Evolutionary conservation across 1,140 invertebrate genomes (phyloP).

Genomic region (Bombus waltoni): DNA sequence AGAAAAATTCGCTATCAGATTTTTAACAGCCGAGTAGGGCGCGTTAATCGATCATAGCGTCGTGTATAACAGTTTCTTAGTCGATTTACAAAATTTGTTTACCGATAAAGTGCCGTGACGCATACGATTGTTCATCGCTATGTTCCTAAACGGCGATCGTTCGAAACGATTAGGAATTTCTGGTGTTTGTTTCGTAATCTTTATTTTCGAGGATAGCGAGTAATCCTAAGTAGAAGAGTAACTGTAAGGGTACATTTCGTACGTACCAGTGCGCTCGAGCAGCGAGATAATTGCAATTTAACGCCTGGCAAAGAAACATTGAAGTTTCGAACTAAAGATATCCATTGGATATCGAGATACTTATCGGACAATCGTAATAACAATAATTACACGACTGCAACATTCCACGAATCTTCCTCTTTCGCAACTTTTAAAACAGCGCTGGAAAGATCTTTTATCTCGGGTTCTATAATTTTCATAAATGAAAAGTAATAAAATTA

Average conservation of each 20-base stretch:
- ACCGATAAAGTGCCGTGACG: background rate
- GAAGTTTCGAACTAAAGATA: background rate
- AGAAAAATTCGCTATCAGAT: conserved; percentile 58
- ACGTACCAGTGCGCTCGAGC: background rate
- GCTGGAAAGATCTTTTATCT: background rate
- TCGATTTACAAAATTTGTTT: conserved; percentile 49
- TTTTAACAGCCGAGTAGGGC: conserved; percentile 25
- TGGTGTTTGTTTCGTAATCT: background rate
- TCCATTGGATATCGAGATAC: background rate
- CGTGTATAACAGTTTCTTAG: conserved; percentile 61
- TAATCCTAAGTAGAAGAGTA: no score
- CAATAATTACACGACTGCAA: background rate
- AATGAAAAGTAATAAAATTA: background rate
- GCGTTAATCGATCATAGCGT: conserved; percentile 56
- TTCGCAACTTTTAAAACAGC: no score
- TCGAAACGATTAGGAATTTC: background rate
- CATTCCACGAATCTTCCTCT: background rate
- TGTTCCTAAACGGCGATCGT: background rate
- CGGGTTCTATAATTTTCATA: background rate
- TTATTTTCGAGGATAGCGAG: no score
- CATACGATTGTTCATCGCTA: background rate
- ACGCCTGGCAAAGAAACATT: background rate
- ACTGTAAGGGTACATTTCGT: no score
- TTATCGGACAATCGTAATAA: background rate
- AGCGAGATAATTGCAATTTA: background rate